Conservation (phyloP, 2,888 invertebrate species). For the Ochropleura plecta region DNA sequence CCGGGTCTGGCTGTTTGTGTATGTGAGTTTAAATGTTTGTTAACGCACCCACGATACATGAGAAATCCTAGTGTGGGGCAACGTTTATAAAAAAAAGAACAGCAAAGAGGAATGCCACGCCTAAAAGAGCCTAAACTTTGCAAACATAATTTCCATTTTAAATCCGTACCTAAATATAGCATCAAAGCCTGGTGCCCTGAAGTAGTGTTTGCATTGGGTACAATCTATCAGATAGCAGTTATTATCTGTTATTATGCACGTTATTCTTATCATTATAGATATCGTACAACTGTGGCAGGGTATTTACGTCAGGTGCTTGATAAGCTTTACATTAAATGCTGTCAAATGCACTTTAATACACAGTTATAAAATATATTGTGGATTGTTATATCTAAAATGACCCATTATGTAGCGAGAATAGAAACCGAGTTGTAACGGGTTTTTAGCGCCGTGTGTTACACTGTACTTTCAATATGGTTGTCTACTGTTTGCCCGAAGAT, state of each 20-base stretch:
- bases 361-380: not conserved
- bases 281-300: constrained; percentile 2
- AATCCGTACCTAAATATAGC: not conserved
- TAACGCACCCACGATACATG: no score
- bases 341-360: constrained; percentile 41
- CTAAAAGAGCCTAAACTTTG: no score
- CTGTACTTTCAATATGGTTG: no score
- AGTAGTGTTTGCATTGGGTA: constrained; percentile 26
- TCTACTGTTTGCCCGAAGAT: no score
- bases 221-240: constrained; percentile 34
- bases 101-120: no score
- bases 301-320: constrained; percentile 32
- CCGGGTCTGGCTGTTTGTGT: no score
- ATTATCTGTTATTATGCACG: constrained; percentile 41
- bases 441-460: no score
- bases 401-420: no score
- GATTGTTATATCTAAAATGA: not conserved
- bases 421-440: no score
- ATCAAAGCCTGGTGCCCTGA: constrained; percentile 2
- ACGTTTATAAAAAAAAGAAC: no score
- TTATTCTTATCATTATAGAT: constrained; percentile 32
- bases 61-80: no score
- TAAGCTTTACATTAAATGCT: constrained; percentile 30
- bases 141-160: not conserved
- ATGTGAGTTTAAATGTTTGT: no score